A percentile compares a stretch with the other conserved stretches of the same genome.
Conservation (phyloP, 2,888 invertebrate genomes). For the Drosophila tripunctata region DNA sequence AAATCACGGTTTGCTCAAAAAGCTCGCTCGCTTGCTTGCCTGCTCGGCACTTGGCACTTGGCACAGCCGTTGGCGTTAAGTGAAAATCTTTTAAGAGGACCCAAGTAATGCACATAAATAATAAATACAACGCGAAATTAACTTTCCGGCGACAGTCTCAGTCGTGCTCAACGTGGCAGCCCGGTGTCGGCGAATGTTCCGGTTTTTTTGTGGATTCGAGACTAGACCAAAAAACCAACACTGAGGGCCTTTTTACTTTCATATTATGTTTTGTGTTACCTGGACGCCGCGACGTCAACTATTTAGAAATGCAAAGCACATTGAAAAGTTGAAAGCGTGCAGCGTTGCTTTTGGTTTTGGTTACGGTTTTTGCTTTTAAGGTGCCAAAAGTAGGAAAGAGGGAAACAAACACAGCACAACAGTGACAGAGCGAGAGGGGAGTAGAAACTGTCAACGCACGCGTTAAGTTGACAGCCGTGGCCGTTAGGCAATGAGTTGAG, state of each 20-base stretch:
- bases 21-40: conserved; percentile 10
- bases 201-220: conserved; percentile 4
- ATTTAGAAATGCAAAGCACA: conserved; percentile 81
- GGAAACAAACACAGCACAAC: conserved; percentile 5
- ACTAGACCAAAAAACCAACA: conserved; percentile 30
- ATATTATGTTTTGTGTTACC: conserved; percentile 32
- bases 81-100: conserved; percentile 70
- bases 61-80: conserved; percentile 50
- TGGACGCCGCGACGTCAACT: conserved; percentile 60
- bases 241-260: conserved; percentile 13
- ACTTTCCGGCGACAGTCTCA: conserved; percentile 73
- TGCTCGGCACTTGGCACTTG: conserved; percentile 2
- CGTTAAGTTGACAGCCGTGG: conserved; percentile 65
- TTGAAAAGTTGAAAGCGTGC: conserved; percentile 71
- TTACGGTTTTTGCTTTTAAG: conserved; percentile 63
- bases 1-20: conserved; percentile 44
- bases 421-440: conserved; percentile 14
- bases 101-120: conserved; percentile 75
- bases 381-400: conserved; percentile 54
- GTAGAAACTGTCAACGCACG: conserved; percentile 61
- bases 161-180: conserved; percentile 59
- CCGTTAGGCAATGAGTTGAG: neutral
- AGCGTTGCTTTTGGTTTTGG: conserved; percentile 52
- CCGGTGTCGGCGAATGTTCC: conserved; percentile 35
- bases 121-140: conserved; percentile 74